A percentile compares a stretch with the other conserved stretches of the same genome.
Evolutionary conservation across 92 coral and sea anemone genomes (phyloP).

Genomic region (Siderastrea siderea): DNA sequence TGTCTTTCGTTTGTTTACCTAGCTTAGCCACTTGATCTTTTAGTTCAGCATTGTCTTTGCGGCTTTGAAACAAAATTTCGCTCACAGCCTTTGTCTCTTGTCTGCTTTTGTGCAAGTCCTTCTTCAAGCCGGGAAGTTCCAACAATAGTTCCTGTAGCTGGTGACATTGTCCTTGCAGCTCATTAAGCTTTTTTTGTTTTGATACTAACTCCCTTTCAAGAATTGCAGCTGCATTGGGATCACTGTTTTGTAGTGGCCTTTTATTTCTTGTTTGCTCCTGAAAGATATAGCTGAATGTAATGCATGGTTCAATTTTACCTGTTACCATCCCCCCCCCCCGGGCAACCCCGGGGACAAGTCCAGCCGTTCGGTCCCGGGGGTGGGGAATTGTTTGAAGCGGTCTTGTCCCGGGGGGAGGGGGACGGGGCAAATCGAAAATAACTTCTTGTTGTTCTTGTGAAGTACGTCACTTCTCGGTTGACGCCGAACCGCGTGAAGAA

Average conservation of each 20-base stretch:
- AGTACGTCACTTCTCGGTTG: too few species aligned
- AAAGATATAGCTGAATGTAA: conserved; percentile 6
- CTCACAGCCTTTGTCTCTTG: conserved; percentile 64
- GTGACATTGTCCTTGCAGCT: conserved; percentile 46
- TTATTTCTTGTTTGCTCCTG: conserved; percentile 32
- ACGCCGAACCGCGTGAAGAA: too few species aligned
- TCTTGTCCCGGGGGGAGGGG: too few species aligned
- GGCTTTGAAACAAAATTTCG: conserved; percentile 61
- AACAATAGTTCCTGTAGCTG: conserved; percentile 66
- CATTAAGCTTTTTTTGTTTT: conserved; percentile 54
- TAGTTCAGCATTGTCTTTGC: conserved; percentile 61
- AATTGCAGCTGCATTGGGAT: background rate
- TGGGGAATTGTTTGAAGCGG: too few species aligned
- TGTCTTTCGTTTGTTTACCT: conserved; percentile 41
- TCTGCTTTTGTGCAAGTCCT: conserved; percentile 66
- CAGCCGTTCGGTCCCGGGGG: too few species aligned
- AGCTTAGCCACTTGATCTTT: conserved; percentile 53
- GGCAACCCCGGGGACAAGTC: too few species aligned
- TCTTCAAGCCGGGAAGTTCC: conserved; percentile 66
- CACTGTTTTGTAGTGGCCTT: background rate
- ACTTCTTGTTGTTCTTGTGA: too few species aligned
- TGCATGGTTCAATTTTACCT: too few species aligned
- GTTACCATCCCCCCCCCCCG: too few species aligned
- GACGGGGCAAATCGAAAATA: too few species aligned
- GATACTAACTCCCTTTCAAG: conserved; percentile 51